These are phyloP conservation scores for Aleiodes testaceus DNA, from an alignment of 2,888 invertebrate genomes.

Conservation along the genomic window DNA sequence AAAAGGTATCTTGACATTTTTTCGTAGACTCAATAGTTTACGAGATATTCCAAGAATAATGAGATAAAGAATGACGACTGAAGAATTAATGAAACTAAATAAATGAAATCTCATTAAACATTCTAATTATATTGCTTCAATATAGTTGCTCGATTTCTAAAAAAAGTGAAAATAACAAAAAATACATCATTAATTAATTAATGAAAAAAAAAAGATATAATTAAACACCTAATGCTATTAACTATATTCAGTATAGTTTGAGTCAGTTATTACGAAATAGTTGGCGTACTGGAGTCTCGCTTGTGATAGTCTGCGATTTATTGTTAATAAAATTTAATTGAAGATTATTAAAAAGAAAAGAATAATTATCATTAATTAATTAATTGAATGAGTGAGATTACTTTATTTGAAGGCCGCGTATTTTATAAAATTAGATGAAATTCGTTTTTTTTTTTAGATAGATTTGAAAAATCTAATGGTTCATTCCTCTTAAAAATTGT, in stretches of 20 bases:
- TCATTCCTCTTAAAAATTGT: not conserved
- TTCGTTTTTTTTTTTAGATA: conserved; percentile 1
- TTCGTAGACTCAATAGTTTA: no score
- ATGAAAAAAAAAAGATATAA: not conserved
- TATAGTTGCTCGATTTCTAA: conserved; percentile 22
- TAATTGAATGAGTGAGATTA: conserved; percentile 27
- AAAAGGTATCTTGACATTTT: no score
- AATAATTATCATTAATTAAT: not conserved
- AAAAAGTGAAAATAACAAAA: not conserved
- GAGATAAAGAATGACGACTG: not conserved
- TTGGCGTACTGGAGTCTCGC: conserved; percentile 26
- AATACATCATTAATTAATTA: not conserved
- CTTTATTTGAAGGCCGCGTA: conserved; percentile 28
- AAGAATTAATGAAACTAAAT: conserved; percentile 24
- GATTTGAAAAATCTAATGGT: conserved; percentile 16
- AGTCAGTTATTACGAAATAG: conserved; percentile 22
- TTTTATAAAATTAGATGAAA: conserved; percentile 16
- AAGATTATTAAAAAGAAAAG: conserved; percentile 11
- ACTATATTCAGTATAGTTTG: conserved; percentile 27
- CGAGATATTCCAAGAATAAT: no score
- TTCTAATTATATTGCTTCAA: conserved; percentile 18
- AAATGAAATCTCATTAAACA: conserved; percentile 13
- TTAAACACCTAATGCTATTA: not conserved
- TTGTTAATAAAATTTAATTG: conserved; percentile 34
- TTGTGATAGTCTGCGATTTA: conserved; percentile 35